Percentiles rank a stretch among this genome's conserved stretches.
Evolutionary conservation across 1,140 invertebrate genomes (phyloP).

Genomic region (Diprion similis): DNA sequence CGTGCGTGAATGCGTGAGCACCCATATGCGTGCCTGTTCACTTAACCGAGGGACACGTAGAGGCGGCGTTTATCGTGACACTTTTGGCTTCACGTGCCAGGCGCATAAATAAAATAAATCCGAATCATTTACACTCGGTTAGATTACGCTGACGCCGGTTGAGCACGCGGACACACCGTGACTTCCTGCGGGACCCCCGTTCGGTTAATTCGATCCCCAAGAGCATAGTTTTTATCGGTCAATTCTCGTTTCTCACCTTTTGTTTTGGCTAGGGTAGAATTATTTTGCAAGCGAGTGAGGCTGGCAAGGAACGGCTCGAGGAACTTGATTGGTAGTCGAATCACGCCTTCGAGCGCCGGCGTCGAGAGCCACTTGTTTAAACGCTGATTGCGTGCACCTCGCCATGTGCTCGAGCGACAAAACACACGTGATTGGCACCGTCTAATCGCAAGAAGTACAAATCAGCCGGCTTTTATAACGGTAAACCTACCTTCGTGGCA

Average conservation of each 20-base stretch:
- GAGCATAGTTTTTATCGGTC: too few relatives aligned
- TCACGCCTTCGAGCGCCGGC: background rate
- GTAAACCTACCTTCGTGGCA: too few relatives aligned
- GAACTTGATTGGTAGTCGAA: background rate
- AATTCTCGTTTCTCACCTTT: too few relatives aligned
- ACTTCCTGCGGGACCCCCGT: too few relatives aligned
- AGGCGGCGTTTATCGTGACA: background rate
- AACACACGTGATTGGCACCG: background rate
- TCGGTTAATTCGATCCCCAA: too few relatives aligned
- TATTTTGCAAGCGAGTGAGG: too few relatives aligned
- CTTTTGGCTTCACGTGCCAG: background rate
- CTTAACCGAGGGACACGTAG: too few relatives aligned
- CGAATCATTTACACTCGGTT: slow-evolving; percentile 5
- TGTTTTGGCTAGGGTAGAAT: too few relatives aligned
- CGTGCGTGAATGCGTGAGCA: slow-evolving; percentile 4
- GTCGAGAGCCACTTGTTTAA: background rate
- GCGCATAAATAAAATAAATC: background rate
- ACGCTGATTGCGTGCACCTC: background rate
- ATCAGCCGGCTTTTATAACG: too few relatives aligned
- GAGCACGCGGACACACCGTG: background rate
- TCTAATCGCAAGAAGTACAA: background rate
- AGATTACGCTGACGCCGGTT: slow-evolving; percentile 4
- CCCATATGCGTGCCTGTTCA: background rate
- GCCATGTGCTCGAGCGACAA: background rate
- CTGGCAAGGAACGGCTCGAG: too few relatives aligned